These are phyloP conservation scores for Enteromius afrohamiltoni DNA, from an alignment of 2,797 vertebrate genomes.

Conservation along the genomic window DNA sequence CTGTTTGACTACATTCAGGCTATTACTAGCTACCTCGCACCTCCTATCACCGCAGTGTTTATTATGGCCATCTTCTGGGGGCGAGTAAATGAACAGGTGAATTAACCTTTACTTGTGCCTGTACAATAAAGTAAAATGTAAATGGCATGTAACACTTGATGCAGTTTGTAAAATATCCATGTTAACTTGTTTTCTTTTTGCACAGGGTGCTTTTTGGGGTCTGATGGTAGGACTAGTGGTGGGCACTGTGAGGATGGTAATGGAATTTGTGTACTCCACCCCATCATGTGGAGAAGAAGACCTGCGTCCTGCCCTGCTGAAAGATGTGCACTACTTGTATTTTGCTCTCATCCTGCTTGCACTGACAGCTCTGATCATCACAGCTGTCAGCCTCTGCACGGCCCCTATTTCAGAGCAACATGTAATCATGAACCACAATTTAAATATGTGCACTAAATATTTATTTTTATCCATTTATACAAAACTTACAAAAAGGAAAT, in stretches of 20 bases:
- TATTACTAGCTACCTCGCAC: constrained; percentile 90
- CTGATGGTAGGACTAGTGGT: constrained; percentile 84
- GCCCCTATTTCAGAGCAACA: constrained; percentile 82
- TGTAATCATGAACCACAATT: constrained; percentile 73
- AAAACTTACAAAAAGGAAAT: background rate
- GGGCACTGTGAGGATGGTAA: constrained; percentile 84
- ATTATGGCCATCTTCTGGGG: constrained; percentile 92
- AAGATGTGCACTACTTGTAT: constrained; percentile 91
- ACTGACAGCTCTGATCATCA: constrained; percentile 77
- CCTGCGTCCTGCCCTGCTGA: constrained; percentile 81
- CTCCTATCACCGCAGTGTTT: constrained; percentile 92
- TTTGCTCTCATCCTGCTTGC: constrained; percentile 89
- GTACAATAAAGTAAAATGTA: background rate
- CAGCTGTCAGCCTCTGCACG: constrained; percentile 83
- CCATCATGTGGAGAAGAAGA: constrained; percentile 88
- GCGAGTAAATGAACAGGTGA: constrained; percentile 89
- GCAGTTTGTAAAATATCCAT: background rate
- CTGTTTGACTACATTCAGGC: constrained; percentile 95
- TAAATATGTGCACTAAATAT: background rate
- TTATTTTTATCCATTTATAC: background rate
- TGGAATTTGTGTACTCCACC: constrained; percentile 83
- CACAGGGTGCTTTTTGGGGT: constrained; percentile 95
- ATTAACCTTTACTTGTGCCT: background rate
- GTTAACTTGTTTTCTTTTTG: background rate
- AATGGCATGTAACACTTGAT: background rate